These are phyloP conservation scores for Percopsis omiscomaycus DNA, from an alignment of 2,797 vertebrate genomes.

Conservation along the genomic window DNA sequence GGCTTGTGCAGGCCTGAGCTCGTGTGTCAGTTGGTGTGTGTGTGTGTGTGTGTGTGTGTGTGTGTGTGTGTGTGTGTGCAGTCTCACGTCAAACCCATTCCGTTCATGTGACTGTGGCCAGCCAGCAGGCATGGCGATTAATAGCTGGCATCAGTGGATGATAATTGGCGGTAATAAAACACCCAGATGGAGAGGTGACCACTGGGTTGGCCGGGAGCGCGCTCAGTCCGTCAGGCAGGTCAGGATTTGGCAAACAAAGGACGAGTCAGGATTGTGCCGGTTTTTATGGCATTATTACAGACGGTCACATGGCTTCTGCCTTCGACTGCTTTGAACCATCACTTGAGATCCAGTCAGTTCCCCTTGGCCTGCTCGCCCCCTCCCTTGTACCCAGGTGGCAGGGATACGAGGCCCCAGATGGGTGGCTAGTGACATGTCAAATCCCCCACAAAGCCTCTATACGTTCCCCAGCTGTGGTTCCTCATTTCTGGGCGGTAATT, in stretches of 20 bases:
- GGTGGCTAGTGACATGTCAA: slow-evolving; percentile 54
- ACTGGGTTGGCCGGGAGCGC: slow-evolving; percentile 37
- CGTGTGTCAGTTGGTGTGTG: background rate
- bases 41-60: slow-evolving; percentile 25
- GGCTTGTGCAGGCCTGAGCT: background rate
- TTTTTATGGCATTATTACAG: slow-evolving; percentile 56
- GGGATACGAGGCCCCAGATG: slow-evolving; percentile 58
- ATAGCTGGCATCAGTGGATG: slow-evolving; percentile 37
- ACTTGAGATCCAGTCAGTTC: slow-evolving; percentile 42
- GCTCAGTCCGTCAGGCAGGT: slow-evolving; percentile 34
- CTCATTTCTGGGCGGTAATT: slow-evolving; percentile 54
- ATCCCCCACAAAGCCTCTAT: slow-evolving; percentile 46
- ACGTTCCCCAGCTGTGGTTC: slow-evolving; percentile 53
- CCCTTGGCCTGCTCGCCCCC: slow-evolving; percentile 31
- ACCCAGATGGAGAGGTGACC: slow-evolving; percentile 52
- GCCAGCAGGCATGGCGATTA: slow-evolving; percentile 40
- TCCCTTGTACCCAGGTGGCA: slow-evolving; percentile 59
- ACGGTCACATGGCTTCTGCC: slow-evolving; percentile 29
- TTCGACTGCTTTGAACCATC: slow-evolving; percentile 39
- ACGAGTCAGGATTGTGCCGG: slow-evolving; percentile 14
- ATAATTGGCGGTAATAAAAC: slow-evolving; percentile 62
- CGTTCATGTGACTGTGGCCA: slow-evolving; percentile 16
- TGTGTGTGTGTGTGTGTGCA: slow-evolving; percentile 19
- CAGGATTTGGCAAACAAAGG: slow-evolving; percentile 21
- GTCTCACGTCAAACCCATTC: background rate